These are phyloP conservation scores for Oligia strigilis DNA, from an alignment of 2,888 invertebrate species.

Conservation along the genomic window DNA sequence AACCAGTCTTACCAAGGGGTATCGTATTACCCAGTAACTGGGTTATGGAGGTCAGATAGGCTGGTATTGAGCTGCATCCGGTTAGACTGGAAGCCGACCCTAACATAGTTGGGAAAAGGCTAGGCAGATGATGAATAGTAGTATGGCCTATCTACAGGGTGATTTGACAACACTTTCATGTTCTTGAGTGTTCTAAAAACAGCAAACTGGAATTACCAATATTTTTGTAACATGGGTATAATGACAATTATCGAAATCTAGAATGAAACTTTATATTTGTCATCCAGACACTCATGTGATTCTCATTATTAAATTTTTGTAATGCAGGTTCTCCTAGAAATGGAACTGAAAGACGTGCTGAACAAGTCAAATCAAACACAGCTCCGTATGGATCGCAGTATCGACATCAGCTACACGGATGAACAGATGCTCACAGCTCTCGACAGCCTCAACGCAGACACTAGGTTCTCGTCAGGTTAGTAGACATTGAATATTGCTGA, in stretches of 20 bases:
- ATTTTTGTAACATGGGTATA: not conserved
- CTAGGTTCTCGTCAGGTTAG: conserved; percentile 80
- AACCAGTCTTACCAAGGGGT: no score
- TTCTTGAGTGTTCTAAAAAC: not conserved
- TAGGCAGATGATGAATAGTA: not conserved
- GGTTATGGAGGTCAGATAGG: no score
- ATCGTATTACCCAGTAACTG: no score
- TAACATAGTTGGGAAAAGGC: no score
- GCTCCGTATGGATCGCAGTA: conserved; percentile 81
- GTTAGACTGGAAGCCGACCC: no score
- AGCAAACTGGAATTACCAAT: not conserved
- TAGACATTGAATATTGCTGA: not conserved
- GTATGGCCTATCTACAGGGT: not conserved
- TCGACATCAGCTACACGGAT: conserved; percentile 87
- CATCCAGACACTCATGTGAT: not conserved
- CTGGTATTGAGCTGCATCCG: no score
- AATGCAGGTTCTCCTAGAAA: conserved; percentile 80
- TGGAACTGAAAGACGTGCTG: conserved; percentile 84
- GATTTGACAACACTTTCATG: not conserved
- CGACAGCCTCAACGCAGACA: conserved; percentile 82
- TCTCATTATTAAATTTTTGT: not conserved
- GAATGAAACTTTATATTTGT: not conserved
- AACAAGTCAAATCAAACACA: conserved; percentile 84
- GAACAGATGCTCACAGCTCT: conserved; percentile 86
- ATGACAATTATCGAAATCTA: not conserved